A percentile compares a stretch with the other conserved stretches of the same genome.
Evolutionary conservation across 2,797 vertebrate species (phyloP).

Genomic region (Glossophaga mutica): DNA sequence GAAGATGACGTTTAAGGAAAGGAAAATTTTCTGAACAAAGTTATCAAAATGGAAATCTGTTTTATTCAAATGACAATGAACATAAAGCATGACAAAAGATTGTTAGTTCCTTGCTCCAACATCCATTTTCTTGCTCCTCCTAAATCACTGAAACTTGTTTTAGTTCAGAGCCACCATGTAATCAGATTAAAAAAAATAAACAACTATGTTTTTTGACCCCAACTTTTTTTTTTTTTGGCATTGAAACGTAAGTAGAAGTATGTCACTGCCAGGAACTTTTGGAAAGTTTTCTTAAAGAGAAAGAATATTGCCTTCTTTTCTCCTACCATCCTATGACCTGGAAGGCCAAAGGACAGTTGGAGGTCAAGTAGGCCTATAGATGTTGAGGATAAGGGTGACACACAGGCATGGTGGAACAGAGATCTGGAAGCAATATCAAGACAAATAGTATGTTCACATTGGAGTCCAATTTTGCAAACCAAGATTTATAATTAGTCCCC

Average conservation of each 20-base stretch:
- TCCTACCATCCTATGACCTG: neutral
- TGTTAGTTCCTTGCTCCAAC: neutral
- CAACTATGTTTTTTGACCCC: neutral
- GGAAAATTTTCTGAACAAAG: neutral
- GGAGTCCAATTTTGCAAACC: neutral
- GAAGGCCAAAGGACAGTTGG: neutral
- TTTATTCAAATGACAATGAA: neutral
- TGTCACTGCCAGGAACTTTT: neutral
- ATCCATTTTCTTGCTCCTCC: neutral
- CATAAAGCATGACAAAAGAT: neutral
- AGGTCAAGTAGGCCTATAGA: neutral
- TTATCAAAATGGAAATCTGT: neutral
- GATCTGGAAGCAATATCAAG: neutral
- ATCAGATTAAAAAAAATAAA: neutral
- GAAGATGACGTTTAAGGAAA: neutral
- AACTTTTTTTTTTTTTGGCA: neutral
- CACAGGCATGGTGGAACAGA: neutral
- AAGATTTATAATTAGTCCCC: neutral
- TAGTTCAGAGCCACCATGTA: neutral
- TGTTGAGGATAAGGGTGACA: neutral
- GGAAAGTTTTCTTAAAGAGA: neutral
- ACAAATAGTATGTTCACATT: neutral
- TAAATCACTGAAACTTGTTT: neutral
- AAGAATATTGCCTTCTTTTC: neutral
- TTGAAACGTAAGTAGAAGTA: neutral